These are phyloP conservation scores for Tragelaphus imberbis DNA, from an alignment of 2,113 vertebrate species.

Conservation along the genomic window DNA sequence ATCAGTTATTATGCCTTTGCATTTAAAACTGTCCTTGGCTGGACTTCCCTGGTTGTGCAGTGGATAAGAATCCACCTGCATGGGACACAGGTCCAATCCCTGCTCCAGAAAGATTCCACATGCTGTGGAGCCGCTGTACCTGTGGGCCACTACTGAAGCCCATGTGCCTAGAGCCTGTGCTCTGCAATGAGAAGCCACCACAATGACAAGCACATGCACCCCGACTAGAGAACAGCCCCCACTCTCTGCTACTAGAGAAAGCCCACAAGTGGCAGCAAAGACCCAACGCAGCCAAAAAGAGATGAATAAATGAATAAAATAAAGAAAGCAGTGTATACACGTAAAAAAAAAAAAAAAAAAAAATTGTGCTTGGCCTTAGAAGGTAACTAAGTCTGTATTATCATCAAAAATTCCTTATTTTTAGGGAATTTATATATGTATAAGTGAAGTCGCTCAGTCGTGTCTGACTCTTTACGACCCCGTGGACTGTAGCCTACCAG, in stretches of 20 bases:
- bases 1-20: neutral
- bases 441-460: too few species aligned
- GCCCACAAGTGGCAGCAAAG: neutral
- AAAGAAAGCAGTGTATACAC: neutral
- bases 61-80: neutral
- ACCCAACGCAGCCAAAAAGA: neutral
- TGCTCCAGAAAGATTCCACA: neutral
- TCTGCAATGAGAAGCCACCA: neutral
- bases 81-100: neutral
- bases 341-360: neutral
- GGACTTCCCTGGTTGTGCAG: neutral
- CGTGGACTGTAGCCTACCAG: fast-evolving
- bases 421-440: neutral
- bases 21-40: neutral
- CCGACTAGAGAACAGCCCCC: fast-evolving
- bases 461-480: too few species aligned
- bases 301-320: neutral
- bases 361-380: neutral
- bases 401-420: neutral
- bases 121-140: neutral
- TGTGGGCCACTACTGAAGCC: neutral
- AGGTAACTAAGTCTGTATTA: neutral
- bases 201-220: fast-evolving
- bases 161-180: neutral
- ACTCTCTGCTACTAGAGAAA: neutral